These are phyloP conservation scores for Lamellibrachia luymesi DNA, from an alignment of 1,140 invertebrate genomes.

Conservation along the genomic window DNA sequence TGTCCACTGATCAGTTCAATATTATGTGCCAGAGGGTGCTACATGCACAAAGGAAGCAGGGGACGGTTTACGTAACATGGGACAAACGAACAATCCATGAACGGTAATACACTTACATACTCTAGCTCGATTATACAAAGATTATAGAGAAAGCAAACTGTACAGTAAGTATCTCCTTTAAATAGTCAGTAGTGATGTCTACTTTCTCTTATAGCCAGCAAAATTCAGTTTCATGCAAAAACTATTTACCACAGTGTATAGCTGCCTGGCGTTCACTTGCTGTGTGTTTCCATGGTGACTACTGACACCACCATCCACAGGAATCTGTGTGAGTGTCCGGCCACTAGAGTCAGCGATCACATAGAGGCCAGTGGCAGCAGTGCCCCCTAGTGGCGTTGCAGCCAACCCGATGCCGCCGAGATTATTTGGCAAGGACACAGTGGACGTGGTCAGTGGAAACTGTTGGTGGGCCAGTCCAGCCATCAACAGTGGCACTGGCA, in stretches of 20 bases:
- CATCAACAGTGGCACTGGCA: constrained; percentile 34
- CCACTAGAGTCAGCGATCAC: neutral
- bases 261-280: neutral
- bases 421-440: neutral
- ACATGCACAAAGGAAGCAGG: too few relatives aligned
- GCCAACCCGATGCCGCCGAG: neutral
- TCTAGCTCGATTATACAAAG: too few relatives aligned
- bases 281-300: neutral
- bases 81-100: too few relatives aligned
- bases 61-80: too few relatives aligned
- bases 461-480: neutral
- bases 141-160: too few relatives aligned
- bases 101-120: too few relatives aligned
- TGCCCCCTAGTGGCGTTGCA: neutral
- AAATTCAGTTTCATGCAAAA: too few relatives aligned
- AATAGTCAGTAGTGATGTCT: too few relatives aligned
- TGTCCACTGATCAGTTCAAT: too few relatives aligned
- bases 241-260: neutral
- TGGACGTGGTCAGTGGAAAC: neutral
- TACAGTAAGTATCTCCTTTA: too few relatives aligned
- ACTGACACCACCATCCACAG: neutral
- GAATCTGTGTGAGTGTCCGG: neutral
- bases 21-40: too few relatives aligned
- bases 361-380: neutral
- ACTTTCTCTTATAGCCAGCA: neutral